Evolutionary conservation across 2,888 invertebrate genomes (phyloP).

Genomic region (Drosophila seclusa): DNA sequence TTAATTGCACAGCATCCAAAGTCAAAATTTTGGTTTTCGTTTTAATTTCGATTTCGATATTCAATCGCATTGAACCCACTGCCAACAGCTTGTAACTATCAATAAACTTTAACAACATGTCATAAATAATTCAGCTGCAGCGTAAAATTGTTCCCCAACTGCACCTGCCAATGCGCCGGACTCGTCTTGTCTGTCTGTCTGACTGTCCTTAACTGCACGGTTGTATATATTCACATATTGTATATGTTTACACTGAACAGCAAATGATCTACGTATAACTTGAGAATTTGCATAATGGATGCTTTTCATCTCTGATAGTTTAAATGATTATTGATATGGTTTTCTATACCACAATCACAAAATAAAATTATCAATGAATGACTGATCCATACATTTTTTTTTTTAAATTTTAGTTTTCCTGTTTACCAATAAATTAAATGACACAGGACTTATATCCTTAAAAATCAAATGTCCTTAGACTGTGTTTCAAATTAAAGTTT

Average conservation of each 20-base stretch:
- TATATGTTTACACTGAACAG: slow-evolving; percentile 25
- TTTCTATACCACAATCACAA: not conserved
- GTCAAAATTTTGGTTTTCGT: slow-evolving; percentile 6
- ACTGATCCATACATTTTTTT: too few species aligned
- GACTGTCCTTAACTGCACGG: slow-evolving; percentile 13
- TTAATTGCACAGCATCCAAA: slow-evolving; percentile 25
- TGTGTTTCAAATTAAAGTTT: not conserved
- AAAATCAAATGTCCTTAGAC: not conserved
- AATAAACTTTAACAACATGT: slow-evolving; percentile 48
- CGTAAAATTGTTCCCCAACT: slow-evolving; percentile 70
- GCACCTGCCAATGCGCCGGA: slow-evolving; percentile 67
- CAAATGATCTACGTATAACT: not conserved
- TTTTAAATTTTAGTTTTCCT: not conserved
- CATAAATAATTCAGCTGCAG: slow-evolving; percentile 61
- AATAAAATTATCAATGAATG: not conserved
- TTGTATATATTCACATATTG: slow-evolving; percentile 1
- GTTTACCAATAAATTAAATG: not conserved
- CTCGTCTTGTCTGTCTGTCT: slow-evolving; percentile 5
- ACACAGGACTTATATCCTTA: not conserved
- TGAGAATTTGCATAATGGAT: not conserved
- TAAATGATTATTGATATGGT: not conserved
- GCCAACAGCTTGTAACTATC: slow-evolving; percentile 27
- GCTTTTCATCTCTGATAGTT: not conserved
- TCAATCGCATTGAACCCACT: slow-evolving; percentile 10
- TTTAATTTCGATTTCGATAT: slow-evolving; percentile 21